Base-by-base conservation (phyloP, 1,140 invertebrate species). In the Dendroctonus valens region DNA sequence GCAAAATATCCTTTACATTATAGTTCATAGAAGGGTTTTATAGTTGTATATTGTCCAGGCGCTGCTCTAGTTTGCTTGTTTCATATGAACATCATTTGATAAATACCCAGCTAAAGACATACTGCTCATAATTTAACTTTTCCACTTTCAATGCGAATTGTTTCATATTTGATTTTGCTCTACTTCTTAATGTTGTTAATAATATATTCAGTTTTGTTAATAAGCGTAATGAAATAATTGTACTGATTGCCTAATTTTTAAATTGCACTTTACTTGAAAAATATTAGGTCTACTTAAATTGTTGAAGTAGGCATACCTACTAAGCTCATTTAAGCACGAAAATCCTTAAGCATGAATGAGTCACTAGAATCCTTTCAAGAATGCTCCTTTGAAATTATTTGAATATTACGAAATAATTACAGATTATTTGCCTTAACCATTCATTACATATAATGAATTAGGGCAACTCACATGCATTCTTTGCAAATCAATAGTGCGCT, bases 391-490 rank as follows among this genome's bases (percentile, higher is more conserved):
- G 26, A 26, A 3, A 2, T 26, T 26, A 26, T 26, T 26, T 26
- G 26, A 26, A 26, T 26, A 26, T 26, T 26, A 2, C 1, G 26
- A 26, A 59, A 26, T 26, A 26, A 26, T 26, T 26, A 26, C 3
- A 39, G 40, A 53, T 55, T 70, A 67, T 75, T 75, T 77, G 82
- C 78, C 82, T 85, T 85, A 84, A 82, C 75, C 60, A 50, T 50
- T 70, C 66, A 15, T 79, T 75, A 86, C 81, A 70, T 86, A 90
- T 79, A 86, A 85, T 67, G 86, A 84, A 70, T 76, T 80, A 69
- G 92, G 91, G 12, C 89, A 92, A 71, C 80, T 96, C 26, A 89
- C 83, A 48, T 96, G 94, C 74, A 81, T 91, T 58, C 73, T 96
- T 5, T 96, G 94, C 76, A 88, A 90, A 71, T 83, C 83, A 3